These are phyloP conservation scores for Rhizomys pruinosus DNA, from an alignment of 2,113 vertebrate genomes.

Conservation along the genomic window DNA sequence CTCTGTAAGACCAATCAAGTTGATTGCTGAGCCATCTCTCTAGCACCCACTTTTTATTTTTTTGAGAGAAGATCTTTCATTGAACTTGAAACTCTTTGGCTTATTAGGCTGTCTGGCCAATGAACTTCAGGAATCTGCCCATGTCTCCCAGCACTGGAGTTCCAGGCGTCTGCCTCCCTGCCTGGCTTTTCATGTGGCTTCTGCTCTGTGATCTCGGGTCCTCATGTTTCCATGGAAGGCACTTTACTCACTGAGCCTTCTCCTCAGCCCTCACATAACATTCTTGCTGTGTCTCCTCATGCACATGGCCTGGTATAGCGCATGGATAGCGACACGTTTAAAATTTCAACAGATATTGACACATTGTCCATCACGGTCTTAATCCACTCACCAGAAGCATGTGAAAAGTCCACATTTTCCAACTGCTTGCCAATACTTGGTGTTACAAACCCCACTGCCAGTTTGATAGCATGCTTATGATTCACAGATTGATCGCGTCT, in stretches of 20 bases:
- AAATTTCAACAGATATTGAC: neutral
- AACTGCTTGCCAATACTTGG: too few relatives aligned
- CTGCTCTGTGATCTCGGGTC: neutral
- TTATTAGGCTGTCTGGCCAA: neutral
- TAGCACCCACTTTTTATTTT: neutral
- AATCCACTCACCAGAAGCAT: neutral
- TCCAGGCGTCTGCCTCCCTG: neutral
- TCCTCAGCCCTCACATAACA: neutral
- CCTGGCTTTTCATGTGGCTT: neutral
- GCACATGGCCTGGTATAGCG: neutral
- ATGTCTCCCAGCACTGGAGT: too few relatives aligned
- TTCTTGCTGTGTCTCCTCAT: neutral
- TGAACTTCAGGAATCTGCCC: neutral
- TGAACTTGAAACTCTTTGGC: neutral
- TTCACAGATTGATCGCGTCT: neutral
- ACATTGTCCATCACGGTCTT: neutral
- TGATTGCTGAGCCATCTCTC: too few relatives aligned
- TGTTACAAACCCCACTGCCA: accelerated
- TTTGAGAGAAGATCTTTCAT: neutral
- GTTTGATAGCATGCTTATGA: accelerated
- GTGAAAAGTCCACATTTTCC: neutral
- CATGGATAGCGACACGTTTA: neutral
- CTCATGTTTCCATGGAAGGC: neutral
- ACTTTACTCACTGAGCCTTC: neutral
- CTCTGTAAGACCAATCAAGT: too few relatives aligned